Conservation (phyloP, 2,113 vertebrate genomes). For the Cephalopterus ornatus region DNA sequence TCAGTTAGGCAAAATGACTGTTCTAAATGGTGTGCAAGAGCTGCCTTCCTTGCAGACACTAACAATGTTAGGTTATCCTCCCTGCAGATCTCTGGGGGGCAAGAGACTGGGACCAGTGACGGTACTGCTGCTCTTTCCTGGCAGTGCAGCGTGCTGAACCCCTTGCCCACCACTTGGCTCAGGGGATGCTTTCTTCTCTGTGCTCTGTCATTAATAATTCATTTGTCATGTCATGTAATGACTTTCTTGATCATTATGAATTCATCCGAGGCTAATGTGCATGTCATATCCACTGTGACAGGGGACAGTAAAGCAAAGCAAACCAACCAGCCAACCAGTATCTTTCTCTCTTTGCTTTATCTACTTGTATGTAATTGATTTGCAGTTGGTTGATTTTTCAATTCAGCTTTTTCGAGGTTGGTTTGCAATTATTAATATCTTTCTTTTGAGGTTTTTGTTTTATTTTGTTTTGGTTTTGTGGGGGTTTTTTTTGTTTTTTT, state of each 20-base stretch:
- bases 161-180: neutral
- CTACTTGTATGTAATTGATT: constrained; percentile 10
- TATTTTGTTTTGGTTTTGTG: too few species aligned
- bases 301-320: constrained; percentile 26
- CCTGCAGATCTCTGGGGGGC: neutral
- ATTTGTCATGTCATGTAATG: constrained; percentile 5
- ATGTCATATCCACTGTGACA: neutral
- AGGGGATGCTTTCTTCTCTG: neutral
- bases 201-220: constrained; percentile 40
- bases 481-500: too few species aligned
- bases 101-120: neutral
- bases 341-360: neutral
- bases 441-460: neutral
- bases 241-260: constrained; percentile 43
- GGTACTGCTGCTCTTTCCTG: neutral
- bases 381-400: constrained; percentile 43
- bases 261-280: constrained; percentile 42
- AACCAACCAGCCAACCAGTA: neutral
- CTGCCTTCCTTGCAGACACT: neutral
- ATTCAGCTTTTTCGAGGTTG: neutral
- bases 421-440: neutral
- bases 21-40: neutral
- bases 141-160: neutral
- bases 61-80: neutral
- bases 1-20: neutral